A percentile compares a stretch with the other conserved stretches of the same genome.
Evolutionary conservation across 2,888 invertebrate species (phyloP).

Genomic region (Oxycera nigricornis): DNA sequence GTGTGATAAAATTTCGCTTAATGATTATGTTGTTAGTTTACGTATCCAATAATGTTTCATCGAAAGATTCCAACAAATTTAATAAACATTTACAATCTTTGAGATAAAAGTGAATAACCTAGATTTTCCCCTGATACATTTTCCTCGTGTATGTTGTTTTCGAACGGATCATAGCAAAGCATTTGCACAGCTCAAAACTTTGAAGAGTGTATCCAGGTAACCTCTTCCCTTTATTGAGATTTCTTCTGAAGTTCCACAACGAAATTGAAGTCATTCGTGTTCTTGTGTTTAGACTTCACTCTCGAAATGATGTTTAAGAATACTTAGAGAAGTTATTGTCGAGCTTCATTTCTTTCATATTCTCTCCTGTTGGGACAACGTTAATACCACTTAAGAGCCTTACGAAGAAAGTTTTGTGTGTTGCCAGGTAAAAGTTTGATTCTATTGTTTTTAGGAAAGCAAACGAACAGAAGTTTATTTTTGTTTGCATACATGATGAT

Average conservation of each 20-base stretch:
- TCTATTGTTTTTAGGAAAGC: not conserved
- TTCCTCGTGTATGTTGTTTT: too few relatives aligned
- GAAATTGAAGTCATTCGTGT: not conserved
- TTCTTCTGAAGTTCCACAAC: not conserved
- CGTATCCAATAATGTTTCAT: too few relatives aligned
- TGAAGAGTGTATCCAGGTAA: slow-evolving; percentile 3
- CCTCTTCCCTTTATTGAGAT: not conserved
- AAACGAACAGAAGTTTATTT: not conserved
- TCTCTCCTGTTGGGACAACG: not conserved
- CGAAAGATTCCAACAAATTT: too few relatives aligned
- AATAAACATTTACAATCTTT: too few relatives aligned
- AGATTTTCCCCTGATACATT: too few relatives aligned
- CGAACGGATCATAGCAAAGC: too few relatives aligned
- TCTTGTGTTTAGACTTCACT: not conserved
- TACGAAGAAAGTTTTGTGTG: not conserved
- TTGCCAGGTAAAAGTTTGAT: not conserved
- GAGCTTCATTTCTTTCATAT: not conserved
- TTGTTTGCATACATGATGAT: not conserved
- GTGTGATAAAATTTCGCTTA: too few relatives aligned
- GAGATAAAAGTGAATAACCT: too few relatives aligned
- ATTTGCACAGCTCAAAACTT: too few relatives aligned
- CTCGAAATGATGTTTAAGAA: not conserved
- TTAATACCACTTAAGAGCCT: not conserved
- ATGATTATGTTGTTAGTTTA: too few relatives aligned
- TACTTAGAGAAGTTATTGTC: not conserved